Conservation (phyloP, 2,888 invertebrate species). For the Dynastes maya region DNA sequence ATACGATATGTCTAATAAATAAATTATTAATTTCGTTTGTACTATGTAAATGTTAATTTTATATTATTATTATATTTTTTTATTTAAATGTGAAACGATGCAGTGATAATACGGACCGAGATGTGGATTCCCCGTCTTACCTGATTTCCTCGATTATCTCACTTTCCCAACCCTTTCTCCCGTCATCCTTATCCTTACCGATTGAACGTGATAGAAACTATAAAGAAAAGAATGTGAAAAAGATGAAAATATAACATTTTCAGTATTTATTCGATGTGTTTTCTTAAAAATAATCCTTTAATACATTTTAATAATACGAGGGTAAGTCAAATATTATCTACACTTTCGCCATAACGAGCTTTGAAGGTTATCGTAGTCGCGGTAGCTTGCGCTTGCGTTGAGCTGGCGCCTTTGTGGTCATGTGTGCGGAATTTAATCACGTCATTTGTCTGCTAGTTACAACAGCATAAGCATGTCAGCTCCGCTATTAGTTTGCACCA, state of each 20-base stretch:
- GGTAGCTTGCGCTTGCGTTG: too few species aligned
- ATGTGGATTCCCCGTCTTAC: background rate
- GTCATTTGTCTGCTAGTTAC: too few species aligned
- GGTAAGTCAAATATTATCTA: too few species aligned
- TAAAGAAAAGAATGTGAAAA: background rate
- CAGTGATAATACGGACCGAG: conserved; percentile 3
- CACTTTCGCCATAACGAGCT: too few species aligned
- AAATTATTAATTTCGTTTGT: conserved; percentile 10
- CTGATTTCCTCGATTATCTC: background rate
- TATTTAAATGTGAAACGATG: conserved; percentile 15
- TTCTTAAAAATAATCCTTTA: background rate
- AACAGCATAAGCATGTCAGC: too few species aligned
- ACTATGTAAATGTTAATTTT: conserved; percentile 34
- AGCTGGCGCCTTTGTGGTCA: too few species aligned
- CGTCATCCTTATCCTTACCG: background rate
- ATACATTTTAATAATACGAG: too few species aligned
- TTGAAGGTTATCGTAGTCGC: too few species aligned
- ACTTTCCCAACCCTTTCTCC: background rate
- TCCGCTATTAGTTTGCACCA: too few species aligned
- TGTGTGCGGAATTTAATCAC: too few species aligned
- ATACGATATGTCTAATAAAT: conserved; percentile 17
- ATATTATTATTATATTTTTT: conserved; percentile 36
- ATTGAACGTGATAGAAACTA: conserved; percentile 5
- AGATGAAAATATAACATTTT: conserved; percentile 38
- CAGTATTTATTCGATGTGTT: conserved; percentile 16